Base-by-base conservation (phyloP, 30 jellyfish, hydroid and myxozoan species). In the Clytia hemisphaerica region DNA sequence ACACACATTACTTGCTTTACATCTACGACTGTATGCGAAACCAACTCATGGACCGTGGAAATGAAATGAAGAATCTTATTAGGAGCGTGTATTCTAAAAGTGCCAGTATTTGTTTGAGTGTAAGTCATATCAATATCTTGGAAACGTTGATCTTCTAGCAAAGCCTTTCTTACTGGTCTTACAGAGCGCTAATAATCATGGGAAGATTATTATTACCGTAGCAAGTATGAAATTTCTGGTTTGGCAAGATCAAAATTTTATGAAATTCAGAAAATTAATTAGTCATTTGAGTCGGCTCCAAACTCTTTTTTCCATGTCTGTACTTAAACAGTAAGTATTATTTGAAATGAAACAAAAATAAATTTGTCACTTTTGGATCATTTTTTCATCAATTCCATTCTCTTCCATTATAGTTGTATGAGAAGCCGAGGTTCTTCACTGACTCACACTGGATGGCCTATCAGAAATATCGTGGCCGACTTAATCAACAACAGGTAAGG, bases 1-100 rank as follows among this genome's bases (percentile, higher is more conserved):
- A 92, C 68, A 83, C 99, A 12, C 99, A 92, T 58, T 92, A 84
- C 58, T 73, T 92, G 65, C 81, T 91, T 4, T 83, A 77, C 66
- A 75, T 91, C 33, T 70, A 83, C 46, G 99, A 91, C 59, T 45
- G 57, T 18, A 22, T 89, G 87, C 83, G 98, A 29, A 77, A 44
- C 34, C 77, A 74, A 18, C 84, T 89, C 37, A 3, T 89, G 37
- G 72, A 61, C 27, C 66, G 34, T 28, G 93, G 83, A 16, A 80
- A 81, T 40, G 85, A 75, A 44, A 62, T 31, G 47, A 57, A 77
- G 31, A 80, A 77, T 42, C 61, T 89, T 7, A 27, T 89, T 15
- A 81, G 74, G 58, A 81, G 95, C 27, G 94, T 89, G 3, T 89
- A 89, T 59, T 45, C 76, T 2, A 80, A 59, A 80, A 89, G 98